Evolutionary conservation across 2,888 invertebrate species (phyloP).

Genomic region (Cheilosia pagana): DNA sequence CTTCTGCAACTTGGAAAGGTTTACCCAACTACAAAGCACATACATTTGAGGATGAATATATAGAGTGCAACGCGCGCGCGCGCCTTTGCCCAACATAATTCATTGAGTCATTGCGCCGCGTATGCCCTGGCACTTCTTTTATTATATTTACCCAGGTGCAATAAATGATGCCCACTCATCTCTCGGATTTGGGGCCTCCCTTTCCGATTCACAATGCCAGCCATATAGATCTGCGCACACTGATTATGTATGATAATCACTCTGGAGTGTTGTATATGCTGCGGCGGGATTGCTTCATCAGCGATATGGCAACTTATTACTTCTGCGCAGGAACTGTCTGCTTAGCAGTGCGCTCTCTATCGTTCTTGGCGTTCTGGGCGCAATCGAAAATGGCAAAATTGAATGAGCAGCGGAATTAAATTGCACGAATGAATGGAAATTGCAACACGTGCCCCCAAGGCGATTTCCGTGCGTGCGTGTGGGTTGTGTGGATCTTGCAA

Average conservation of each 20-base stretch:
- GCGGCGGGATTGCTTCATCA: slow-evolving; percentile 70
- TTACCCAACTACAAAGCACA: slow-evolving; percentile 10
- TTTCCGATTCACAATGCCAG: slow-evolving; percentile 45
- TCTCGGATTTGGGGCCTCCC: slow-evolving; percentile 35
- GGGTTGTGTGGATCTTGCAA: slow-evolving; percentile 33
- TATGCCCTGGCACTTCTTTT: slow-evolving; percentile 17
- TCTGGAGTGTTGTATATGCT: slow-evolving; percentile 43
- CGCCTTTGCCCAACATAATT: slow-evolving; percentile 51
- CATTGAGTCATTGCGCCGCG: slow-evolving; percentile 55
- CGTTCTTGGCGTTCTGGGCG: slow-evolving; percentile 4
- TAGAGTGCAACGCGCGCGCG: slow-evolving; percentile 27
- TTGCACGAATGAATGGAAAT: slow-evolving; percentile 70
- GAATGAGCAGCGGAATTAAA: slow-evolving; percentile 69
- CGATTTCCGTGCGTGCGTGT: slow-evolving; percentile 46
- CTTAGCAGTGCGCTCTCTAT: slow-evolving; percentile 45
- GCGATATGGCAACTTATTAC: slow-evolving; percentile 72
- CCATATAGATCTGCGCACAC: slow-evolving; percentile 44
- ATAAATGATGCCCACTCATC: slow-evolving; percentile 70
- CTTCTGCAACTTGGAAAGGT: slow-evolving; percentile 59
- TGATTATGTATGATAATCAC: slow-evolving; percentile 72
- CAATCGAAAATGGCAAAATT: slow-evolving; percentile 67
- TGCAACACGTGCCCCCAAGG: slow-evolving; percentile 67
- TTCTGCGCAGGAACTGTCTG: slow-evolving; percentile 47
- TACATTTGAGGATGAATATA: slow-evolving; percentile 53
- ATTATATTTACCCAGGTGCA: slow-evolving; percentile 73